Evolutionary conservation across 1,140 invertebrate species (phyloP).

Genomic region (Piezodorus guildinii): DNA sequence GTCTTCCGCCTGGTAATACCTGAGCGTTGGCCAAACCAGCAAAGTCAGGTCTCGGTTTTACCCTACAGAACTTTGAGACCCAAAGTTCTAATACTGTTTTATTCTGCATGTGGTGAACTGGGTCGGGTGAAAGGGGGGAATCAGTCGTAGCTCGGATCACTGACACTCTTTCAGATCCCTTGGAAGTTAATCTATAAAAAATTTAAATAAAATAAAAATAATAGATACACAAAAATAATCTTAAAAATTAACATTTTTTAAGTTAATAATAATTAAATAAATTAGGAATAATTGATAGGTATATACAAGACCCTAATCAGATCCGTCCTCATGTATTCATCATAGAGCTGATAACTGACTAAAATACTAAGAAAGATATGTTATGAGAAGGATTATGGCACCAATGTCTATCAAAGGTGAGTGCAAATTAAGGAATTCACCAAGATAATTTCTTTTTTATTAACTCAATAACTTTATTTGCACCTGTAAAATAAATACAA

Average conservation of each 20-base stretch:
- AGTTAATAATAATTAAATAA: neutral
- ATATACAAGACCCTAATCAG: too few relatives aligned
- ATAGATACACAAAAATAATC: neutral
- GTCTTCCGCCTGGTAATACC: constrained; percentile 21
- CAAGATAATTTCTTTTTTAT: too few relatives aligned
- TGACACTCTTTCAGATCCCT: constrained; percentile 40
- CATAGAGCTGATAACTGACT: too few relatives aligned
- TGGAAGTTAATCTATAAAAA: constrained; percentile 8
- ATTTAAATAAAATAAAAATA: neutral
- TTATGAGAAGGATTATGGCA: too few relatives aligned
- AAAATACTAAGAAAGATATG: too few relatives aligned
- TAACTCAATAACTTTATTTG: too few relatives aligned
- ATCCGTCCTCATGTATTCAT: too few relatives aligned
- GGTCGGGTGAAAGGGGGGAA: constrained; percentile 65
- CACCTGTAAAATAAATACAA: too few relatives aligned
- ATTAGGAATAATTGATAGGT: neutral
- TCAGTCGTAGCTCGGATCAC: constrained; percentile 69
- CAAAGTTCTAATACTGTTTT: constrained; percentile 48
- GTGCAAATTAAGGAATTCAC: too few relatives aligned
- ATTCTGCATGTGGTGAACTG: constrained; percentile 15
- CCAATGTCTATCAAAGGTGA: too few relatives aligned
- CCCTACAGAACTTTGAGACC: constrained; percentile 37
- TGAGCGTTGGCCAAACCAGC: constrained; percentile 54
- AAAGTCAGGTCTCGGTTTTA: constrained; percentile 57
- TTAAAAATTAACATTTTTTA: too few relatives aligned